Evolutionary conservation across 2,888 invertebrate species (phyloP).

Genomic region (Chromoteleia sp.): DNA sequence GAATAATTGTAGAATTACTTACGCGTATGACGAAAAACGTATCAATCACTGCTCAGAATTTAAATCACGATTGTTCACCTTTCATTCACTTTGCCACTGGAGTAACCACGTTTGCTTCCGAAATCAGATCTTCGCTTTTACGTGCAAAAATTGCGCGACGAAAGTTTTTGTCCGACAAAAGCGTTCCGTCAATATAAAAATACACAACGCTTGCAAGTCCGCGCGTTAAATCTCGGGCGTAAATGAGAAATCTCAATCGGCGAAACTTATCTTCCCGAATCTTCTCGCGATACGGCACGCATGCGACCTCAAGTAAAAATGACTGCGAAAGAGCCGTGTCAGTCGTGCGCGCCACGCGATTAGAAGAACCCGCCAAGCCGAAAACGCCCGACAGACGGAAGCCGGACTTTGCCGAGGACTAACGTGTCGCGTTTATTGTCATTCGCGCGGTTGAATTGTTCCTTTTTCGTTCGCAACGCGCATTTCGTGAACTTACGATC

Average conservation of each 20-base stretch:
- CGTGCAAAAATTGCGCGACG: too few relatives aligned
- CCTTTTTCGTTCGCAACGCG: conserved; percentile 17
- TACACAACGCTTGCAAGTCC: too few relatives aligned
- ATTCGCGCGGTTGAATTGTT: conserved; percentile 32
- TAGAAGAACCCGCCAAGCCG: conserved; percentile 79
- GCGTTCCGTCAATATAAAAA: too few relatives aligned
- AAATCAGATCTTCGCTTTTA: not conserved
- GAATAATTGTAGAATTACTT: too few relatives aligned
- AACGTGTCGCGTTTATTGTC: conserved; percentile 48
- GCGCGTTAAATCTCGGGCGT: not conserved
- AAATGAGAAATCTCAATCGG: conserved; percentile 7
- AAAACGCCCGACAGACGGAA: conserved; percentile 68
- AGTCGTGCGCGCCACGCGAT: conserved; percentile 73
- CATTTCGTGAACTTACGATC: conserved; percentile 19
- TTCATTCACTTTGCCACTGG: conserved; percentile 2
- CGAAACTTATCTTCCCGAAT: conserved; percentile 38
- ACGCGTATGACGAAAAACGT: too few relatives aligned
- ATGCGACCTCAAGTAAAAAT: conserved; percentile 76
- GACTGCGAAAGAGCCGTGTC: conserved; percentile 74
- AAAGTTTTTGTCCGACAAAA: too few relatives aligned
- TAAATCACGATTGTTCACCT: not conserved
- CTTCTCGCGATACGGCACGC: conserved; percentile 71
- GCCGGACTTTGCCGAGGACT: conserved; percentile 64
- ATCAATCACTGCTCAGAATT: not conserved
- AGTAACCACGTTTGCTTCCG: not conserved